Evolutionary conservation across 1,140 invertebrate genomes (phyloP), one percentile per base, ranked within the genome.

Genomic region (Heliconius hewitsoni): DNA sequence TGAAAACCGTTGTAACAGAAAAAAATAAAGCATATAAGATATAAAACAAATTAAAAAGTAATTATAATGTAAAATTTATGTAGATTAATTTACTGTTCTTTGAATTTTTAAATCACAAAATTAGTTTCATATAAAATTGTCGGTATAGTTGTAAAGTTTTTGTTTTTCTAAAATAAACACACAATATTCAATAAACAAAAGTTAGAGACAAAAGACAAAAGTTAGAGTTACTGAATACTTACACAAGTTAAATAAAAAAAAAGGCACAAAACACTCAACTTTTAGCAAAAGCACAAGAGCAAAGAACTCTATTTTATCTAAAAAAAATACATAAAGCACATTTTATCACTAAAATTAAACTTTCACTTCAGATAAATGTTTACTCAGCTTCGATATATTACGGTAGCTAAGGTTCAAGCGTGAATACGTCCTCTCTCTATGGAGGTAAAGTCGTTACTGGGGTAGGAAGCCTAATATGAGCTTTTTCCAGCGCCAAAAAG

Each of bases 351-450:
- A 8, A 57, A 57, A 57, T 23, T 30, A 30, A 66, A 66, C 60
- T 30, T 66, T 66, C 60, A 66, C 60, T 66, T 66, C 3, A 3
- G 6, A 60, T n/a, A 60, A 60, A 60, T 8, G 8, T 23, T 27
- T 66, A 27, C 60, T 13, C 5, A n/a, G 11, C n/a, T 66, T 66
- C 60, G 60, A 66, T 66, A 66, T 66, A 16, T 66, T 30, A 27
- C 60, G 60, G 30, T 13, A 66, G 9, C 2, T 30, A 9, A 27
- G 30, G 60, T 1, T 66, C 0, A 27, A 66, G 11, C 60, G 60
- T 66, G 16, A 19, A 66, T 66, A 66, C 60, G 60, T 66, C 60
- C 60, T 30, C 23, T 66, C 60, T 66, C 60, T 66, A 66, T n/a
- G 23, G 60, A n/a, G 60, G 23, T 66, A 66, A 66, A 66, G 3